Base-by-base conservation (phyloP, 2,113 vertebrate species). In the Lycocorax pyrrhopterus region DNA sequence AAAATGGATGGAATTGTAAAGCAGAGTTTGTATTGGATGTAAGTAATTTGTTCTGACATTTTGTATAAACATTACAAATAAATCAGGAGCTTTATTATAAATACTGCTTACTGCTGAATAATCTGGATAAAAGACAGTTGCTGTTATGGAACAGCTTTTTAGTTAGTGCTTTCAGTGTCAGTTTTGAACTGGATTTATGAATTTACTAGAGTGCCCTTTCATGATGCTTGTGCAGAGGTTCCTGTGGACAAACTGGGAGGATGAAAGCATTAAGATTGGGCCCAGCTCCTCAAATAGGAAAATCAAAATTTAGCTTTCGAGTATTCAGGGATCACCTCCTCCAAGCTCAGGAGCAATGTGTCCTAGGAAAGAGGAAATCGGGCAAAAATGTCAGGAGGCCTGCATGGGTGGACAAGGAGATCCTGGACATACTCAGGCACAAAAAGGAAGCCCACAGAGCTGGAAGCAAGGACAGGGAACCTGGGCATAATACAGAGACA, bases 21-120 rank as follows among this genome's bases (percentile, higher is more conserved):
- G 59, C 59, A 55, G 79, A 63, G n/a, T 84, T 74, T 92, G 33
- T 60, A 55, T 39, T 84, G 56, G 79, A 44, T 25, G 25, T 46
- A 80, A 92, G 83, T 63, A 87, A 84, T 93, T 97, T 72, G 56
- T 87, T 75, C 89, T 72, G 89, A 75, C 27, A 33, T 74, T 95
- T 88, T 67, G 55, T 89, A 86, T 87, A 89, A 95, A 74, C 27
- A 55, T 39, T 67, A 71, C 80, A 84, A 93, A 89, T 89, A 95
- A 92, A 90, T 92, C 80, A 86, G 52, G 30, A 63, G 67, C 22
- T 87, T 92, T 84, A 72, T 55, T 78, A 55, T 41, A 78, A 60
- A 41, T 84, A 37, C 59, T 0, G 2, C 43, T 87, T 93, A 52
- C 55, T 58, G 59, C 67, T 51, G 81, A 83, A 83, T 87, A 82